phyloP scores from a whole-genome alignment of 2,888 invertebrate genomes.

The Elgonia sp. region DNA sequence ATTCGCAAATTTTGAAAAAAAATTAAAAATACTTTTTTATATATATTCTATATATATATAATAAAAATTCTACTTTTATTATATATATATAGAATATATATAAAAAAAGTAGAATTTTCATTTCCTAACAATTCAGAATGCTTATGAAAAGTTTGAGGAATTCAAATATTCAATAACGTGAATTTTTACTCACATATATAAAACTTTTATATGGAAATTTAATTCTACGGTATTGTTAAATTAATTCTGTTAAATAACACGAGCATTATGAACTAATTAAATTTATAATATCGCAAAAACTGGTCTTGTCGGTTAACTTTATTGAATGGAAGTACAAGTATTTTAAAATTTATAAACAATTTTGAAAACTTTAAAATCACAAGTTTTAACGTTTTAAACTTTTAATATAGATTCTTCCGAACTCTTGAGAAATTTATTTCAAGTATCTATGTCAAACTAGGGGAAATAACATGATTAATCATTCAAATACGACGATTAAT shows the following conservation, averaged over 20 bases:
- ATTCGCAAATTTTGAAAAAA: too few relatives aligned
- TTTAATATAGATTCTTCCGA: conserved; percentile 28
- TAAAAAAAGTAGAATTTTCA: too few relatives aligned
- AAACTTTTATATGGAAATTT: neutral
- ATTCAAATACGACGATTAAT: too few relatives aligned
- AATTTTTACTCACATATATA: neutral
- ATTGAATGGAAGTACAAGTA: neutral
- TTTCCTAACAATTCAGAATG: too few relatives aligned
- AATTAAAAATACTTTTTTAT: too few relatives aligned
- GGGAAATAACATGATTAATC: neutral
- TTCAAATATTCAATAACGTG: conserved; percentile 2
- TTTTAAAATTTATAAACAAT: conserved; percentile 29
- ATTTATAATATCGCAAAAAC: neutral
- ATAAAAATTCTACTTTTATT: too few relatives aligned
- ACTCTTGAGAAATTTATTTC: conserved; percentile 3
- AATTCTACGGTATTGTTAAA: neutral
- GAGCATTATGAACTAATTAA: conserved; percentile 18
- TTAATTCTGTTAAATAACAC: conserved; percentile 1
- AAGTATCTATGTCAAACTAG: neutral
- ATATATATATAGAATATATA: too few relatives aligned
- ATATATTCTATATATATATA: too few relatives aligned
- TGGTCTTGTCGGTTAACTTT: conserved; percentile 1
- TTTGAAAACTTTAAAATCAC: conserved; percentile 20
- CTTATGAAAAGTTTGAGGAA: neutral
- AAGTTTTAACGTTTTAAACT: conserved; percentile 21